Base-by-base conservation (phyloP, 2,113 vertebrate species). In the Strigops habroptila region DNA sequence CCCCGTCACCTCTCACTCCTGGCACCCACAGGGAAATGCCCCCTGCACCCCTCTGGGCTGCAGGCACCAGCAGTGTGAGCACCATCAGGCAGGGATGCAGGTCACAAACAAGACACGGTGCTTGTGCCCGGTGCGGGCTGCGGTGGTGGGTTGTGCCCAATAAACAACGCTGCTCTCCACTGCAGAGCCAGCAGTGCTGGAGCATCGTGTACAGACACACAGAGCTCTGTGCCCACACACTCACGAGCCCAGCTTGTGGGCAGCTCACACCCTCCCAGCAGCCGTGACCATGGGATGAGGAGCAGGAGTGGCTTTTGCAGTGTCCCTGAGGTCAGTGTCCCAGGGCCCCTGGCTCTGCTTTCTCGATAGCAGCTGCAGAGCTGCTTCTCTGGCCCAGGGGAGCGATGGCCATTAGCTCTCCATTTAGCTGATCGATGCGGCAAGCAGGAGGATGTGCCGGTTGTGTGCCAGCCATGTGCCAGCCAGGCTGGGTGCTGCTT, bases 341-440 rank as follows among this genome's bases (percentile, higher is more conserved):
- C 2, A 0, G 51, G 33, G 39, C 10, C 25, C 57, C 55, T 6
- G 0, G 65, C 74, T 51, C 24, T 0, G 1, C 28, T 68, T 83
- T 73, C 55, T 51, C 2, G 1, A 51, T 4, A 19, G 44, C 3
- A 3, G 52, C 62, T 1, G 6, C 57, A 62, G 52, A 62, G 68
- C 63, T 3, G 3, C 51, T 83, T 55, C 33, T 30, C 49, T 1
- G 2, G 31, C 49, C 30, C 53, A 18, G n/a, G 73, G 53, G 28
- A 80, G 13, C 5, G 0, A 14, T 1, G 14, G 27, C 49, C 62
- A 30, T 88, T 59, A 86, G 46, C 55, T 63, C 76, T 70, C 78
- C 91, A 63, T 62, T 67, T 76, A 71, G 52, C 73, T 18, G 46
- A 71, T 91, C 69, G 9, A 91, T 84, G 71, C 39, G 5, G 92